phyloP scores from a whole-genome alignment of 2,888 invertebrate genomes.

The Platynereis dumerilii region DNA sequence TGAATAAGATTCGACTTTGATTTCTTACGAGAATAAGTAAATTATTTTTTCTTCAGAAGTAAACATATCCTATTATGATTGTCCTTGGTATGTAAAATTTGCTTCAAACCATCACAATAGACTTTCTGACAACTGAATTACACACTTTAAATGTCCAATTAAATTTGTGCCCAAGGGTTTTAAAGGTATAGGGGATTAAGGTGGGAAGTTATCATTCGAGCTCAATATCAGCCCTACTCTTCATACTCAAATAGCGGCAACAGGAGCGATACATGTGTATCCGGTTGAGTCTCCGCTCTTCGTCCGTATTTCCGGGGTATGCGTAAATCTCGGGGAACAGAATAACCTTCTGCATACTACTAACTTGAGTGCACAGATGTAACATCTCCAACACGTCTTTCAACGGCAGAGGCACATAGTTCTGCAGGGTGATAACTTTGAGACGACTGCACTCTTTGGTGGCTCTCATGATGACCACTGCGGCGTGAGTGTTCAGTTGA shows the following conservation, averaged over 20 bases:
- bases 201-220: slow-evolving; percentile 29
- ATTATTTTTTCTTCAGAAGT: too few species aligned
- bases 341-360: slow-evolving; percentile 46
- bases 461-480: slow-evolving; percentile 41
- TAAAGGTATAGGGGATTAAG: too few species aligned
- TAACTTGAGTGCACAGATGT: slow-evolving; percentile 40
- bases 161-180: too few species aligned
- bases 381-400: slow-evolving; percentile 43
- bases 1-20: too few species aligned
- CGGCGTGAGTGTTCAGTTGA: slow-evolving; percentile 39
- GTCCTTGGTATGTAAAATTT: too few species aligned
- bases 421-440: slow-evolving; percentile 48
- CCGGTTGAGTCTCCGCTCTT: slow-evolving; percentile 32
- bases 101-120: too few species aligned
- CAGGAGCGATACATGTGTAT: slow-evolving; percentile 28
- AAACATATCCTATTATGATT: too few species aligned
- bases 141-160: too few species aligned
- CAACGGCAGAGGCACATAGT: slow-evolving; percentile 46
- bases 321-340: slow-evolving; percentile 52
- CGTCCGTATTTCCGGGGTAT: slow-evolving; percentile 44
- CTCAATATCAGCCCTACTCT: slow-evolving; percentile 28
- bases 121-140: too few species aligned
- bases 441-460: slow-evolving; percentile 41
- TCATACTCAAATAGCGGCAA: slow-evolving; percentile 31
- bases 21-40: too few species aligned